Conservation (phyloP, 2,888 invertebrate species). For the Sialis lutaria region DNA sequence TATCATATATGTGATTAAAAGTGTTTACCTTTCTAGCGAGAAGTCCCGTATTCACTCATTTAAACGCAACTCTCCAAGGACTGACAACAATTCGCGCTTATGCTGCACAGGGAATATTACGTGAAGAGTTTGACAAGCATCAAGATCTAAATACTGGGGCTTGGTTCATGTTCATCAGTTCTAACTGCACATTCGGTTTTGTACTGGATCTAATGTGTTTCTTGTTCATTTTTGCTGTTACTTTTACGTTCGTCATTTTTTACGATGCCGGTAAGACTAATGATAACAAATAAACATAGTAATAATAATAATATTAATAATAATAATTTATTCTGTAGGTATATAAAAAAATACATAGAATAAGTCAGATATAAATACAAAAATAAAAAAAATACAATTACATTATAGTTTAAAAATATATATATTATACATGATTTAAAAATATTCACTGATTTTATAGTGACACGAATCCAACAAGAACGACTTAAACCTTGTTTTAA, state of each 20-base stretch:
- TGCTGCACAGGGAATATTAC: constrained; percentile 51
- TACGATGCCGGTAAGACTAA: constrained; percentile 28
- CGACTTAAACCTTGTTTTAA: no score
- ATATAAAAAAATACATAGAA: no score
- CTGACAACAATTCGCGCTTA: constrained; percentile 74
- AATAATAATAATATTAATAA: no score
- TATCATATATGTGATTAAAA: no score
- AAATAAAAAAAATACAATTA: no score
- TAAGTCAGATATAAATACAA: no score
- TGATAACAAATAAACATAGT: background rate
- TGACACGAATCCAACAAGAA: no score
- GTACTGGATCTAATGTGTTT: constrained; percentile 47
- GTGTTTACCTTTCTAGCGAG: constrained; percentile 32
- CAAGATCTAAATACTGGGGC: constrained; percentile 52
- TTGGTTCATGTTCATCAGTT: constrained; percentile 38
- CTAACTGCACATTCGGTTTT: constrained; percentile 44
- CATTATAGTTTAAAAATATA: no score
- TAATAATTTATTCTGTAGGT: no score
- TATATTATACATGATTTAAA: no score
- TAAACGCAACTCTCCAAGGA: constrained; percentile 70
- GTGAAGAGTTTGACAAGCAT: constrained; percentile 54
- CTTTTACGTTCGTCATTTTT: constrained; percentile 41
- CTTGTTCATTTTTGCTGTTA: constrained; percentile 38
- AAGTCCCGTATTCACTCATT: constrained; percentile 83
- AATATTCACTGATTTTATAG: no score